Evolutionary conservation across 1,140 invertebrate species (phyloP).

Genomic region (Caerostris extrusa): DNA sequence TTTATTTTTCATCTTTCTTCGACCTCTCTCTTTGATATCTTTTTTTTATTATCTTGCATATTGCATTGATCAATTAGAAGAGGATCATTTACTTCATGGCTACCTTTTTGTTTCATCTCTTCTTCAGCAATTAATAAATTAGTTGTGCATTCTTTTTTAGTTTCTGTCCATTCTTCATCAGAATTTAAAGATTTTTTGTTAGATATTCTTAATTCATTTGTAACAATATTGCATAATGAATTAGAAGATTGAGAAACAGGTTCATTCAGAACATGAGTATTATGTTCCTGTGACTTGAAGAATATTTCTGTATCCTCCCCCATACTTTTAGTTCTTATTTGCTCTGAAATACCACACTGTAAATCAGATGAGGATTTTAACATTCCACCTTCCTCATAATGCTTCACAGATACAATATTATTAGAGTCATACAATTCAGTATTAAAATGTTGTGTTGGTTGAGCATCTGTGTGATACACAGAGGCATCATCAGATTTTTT

Average conservation of each 20-base stretch:
- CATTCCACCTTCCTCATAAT: background rate
- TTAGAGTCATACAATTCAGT: constrained; percentile 3
- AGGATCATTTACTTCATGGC: background rate
- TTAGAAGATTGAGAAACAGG: background rate
- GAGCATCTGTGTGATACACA: background rate
- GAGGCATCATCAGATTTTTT: background rate
- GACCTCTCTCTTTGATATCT: constrained; percentile 13
- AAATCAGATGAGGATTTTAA: background rate
- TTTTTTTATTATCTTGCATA: background rate
- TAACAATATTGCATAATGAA: background rate
- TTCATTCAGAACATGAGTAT: background rate
- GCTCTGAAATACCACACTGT: background rate
- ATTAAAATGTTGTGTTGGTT: background rate
- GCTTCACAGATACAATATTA: background rate
- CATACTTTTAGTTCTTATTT: background rate
- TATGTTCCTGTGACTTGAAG: background rate
- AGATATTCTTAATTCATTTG: background rate
- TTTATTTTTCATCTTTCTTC: background rate
- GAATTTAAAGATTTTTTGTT: background rate
- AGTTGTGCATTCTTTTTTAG: background rate
- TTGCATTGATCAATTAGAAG: background rate
- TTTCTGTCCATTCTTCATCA: background rate
- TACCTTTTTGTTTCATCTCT: background rate
- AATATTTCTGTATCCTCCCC: background rate
- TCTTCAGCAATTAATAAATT: background rate